phyloP scores from a whole-genome alignment of 2,797 vertebrate species.

The Trematomus bernacchii region DNA sequence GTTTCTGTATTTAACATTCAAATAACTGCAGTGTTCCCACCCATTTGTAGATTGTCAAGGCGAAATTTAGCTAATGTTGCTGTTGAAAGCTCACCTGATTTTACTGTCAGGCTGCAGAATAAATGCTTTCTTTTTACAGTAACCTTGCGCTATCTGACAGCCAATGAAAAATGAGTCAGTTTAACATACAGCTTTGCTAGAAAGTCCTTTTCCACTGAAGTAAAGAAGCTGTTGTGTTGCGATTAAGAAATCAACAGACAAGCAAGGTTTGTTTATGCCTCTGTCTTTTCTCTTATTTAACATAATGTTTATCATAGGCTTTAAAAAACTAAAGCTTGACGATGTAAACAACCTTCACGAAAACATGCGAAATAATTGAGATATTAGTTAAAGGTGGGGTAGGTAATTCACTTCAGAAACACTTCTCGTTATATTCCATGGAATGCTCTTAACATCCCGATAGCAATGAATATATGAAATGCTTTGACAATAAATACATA shows the following conservation, averaged over 20 bases:
- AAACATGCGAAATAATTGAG: neutral
- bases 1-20: constrained; percentile 13
- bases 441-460: too few relatives aligned
- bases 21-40: constrained; percentile 11
- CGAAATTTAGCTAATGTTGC: constrained; percentile 32
- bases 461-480: too few relatives aligned
- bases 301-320: neutral
- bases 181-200: constrained; percentile 27
- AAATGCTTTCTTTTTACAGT: constrained; percentile 43
- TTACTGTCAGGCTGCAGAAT: constrained; percentile 41
- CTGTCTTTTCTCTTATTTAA: neutral
- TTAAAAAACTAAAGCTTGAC: neutral
- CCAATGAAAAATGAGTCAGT: constrained; percentile 44
- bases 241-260: constrained; percentile 13
- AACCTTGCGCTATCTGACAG: constrained; percentile 48
- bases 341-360: neutral
- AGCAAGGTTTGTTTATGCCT: neutral
- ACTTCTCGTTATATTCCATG: too few relatives aligned
- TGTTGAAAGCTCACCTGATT: constrained; percentile 41
- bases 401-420: too few relatives aligned
- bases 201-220: constrained; percentile 19
- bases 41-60: constrained; percentile 9
- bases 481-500: too few relatives aligned
- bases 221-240: neutral
- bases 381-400: neutral